Percentiles rank a stretch among this genome's conserved stretches.
Evolutionary conservation across 2,888 invertebrate genomes (phyloP).

Genomic region (Polydrusus tereticollis): DNA sequence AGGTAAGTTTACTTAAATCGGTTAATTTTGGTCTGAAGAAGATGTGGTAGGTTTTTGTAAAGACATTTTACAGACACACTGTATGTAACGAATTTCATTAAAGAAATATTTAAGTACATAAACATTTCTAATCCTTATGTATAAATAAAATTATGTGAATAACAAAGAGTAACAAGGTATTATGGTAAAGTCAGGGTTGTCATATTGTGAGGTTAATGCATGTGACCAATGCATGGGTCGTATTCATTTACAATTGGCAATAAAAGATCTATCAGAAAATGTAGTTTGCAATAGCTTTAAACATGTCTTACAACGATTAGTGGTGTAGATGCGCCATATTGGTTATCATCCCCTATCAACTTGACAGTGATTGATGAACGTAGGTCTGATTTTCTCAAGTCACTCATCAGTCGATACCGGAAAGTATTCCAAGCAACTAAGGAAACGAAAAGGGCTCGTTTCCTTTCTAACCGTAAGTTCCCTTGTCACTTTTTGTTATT

Average conservation of each 20-base stretch:
- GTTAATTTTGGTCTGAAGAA: too few species aligned
- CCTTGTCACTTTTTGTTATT: conserved; percentile 50
- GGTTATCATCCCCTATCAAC: conserved; percentile 61
- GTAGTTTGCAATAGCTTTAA: conserved; percentile 51
- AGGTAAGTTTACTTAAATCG: too few species aligned
- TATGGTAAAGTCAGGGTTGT: too few species aligned
- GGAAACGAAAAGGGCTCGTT: conserved; percentile 46
- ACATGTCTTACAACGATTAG: conserved; percentile 62
- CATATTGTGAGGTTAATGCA: too few species aligned
- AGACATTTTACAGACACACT: too few species aligned
- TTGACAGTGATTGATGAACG: conserved; percentile 63
- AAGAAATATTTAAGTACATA: too few species aligned
- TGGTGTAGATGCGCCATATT: conserved; percentile 62
- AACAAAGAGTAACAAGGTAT: too few species aligned
- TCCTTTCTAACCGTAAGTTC: conserved; percentile 44
- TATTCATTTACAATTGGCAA: neutral
- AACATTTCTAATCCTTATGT: too few species aligned
- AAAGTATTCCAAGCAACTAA: conserved; percentile 36
- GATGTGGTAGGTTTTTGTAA: too few species aligned
- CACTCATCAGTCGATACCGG: conserved; percentile 42
- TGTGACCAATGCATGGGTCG: too few species aligned
- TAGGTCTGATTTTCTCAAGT: conserved; percentile 54
- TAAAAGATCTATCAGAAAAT: conserved; percentile 25
- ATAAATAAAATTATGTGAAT: too few species aligned
- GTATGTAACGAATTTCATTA: too few species aligned